Base-by-base conservation (phyloP, 1,140 invertebrate genomes). In the Hylaeus anthracinus region DNA sequence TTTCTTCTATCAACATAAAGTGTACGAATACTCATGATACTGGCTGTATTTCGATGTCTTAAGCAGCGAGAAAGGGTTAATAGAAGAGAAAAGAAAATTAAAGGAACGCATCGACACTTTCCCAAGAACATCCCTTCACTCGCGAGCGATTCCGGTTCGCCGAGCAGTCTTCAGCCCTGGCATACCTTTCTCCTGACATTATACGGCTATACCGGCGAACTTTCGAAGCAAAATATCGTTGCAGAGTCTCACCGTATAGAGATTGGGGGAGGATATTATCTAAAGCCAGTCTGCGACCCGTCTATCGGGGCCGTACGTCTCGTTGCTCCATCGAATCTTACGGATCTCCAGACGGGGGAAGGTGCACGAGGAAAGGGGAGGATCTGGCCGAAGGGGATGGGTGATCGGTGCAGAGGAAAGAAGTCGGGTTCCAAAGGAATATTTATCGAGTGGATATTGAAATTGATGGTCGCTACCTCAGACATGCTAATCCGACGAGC, bases 381-480 rank as follows among this genome's bases (percentile, higher is more conserved):
- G 8, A 26, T 26, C 10, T 58, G 56, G 73, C 60, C 53, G 61
- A 14, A 45, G 56, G 39, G 65, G 67, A 10, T 55, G 73, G 74
- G 63, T 81, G 84, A 86, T 84, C 70, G 76, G 72, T 10, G 81
- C 72, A 81, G 81, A 81, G 86, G 81, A 83, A 81, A 83, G 85
- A 88, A 88, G 86, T 88, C 79, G 81, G 82, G 64, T 85, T 89
- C 88, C 88, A 87, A 89, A 89, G 85, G 88, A 88, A 90, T 90
- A 90, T 90, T 90, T 90, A 90, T 90, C 87, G 87, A 89, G 82
- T 84, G 89, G 85, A 90, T 90, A 90, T 90, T 90, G 88, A 90
- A 90, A 90, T 90, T 89, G 89, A 89, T 89, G 85, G 88, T 80
- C 82, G 85, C 88, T 88, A 87, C 88, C 89, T 89, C 87, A 90